A percentile compares a stretch with the other conserved stretches of the same genome.
phyloP scores from a whole-genome alignment of 2,113 vertebrate genomes.

The Bos taurus region DNA sequence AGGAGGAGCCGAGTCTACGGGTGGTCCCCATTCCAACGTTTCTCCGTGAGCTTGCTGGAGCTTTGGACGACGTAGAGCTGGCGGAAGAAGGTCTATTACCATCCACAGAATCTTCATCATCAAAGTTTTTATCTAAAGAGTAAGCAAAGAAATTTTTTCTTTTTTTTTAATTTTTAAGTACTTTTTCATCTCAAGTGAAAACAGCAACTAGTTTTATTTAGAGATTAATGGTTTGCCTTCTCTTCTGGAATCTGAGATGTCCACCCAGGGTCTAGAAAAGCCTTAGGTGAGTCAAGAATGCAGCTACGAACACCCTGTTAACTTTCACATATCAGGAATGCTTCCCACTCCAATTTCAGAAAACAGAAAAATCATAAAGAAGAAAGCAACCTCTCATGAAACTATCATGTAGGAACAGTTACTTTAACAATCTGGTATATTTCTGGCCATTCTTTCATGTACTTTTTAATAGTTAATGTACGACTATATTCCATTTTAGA shows the following conservation, averaged over 20 bases:
- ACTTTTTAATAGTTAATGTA: background rate
- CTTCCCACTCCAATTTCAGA: background rate
- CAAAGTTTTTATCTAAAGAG: slow-evolving; percentile 95
- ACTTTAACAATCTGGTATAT: background rate
- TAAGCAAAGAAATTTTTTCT: slow-evolving; percentile 9
- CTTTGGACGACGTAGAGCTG: slow-evolving; percentile 91
- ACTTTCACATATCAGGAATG: background rate
- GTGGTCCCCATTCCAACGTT: slow-evolving; percentile 84
- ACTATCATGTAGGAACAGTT: background rate
- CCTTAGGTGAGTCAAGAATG: background rate
- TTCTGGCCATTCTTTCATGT: background rate
- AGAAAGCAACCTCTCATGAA: background rate
- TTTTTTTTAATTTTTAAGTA: background rate
- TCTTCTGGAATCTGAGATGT: background rate
- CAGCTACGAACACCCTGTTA: background rate
- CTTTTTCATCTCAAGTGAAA: background rate
- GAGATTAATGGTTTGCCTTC: background rate
- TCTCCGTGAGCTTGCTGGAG: slow-evolving; percentile 85
- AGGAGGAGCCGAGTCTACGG: slow-evolving; percentile 87
- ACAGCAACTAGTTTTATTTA: background rate
- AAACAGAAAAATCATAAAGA: background rate
- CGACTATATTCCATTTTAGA: background rate
- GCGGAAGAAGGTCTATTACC: slow-evolving; percentile 97
- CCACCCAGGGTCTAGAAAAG: background rate
- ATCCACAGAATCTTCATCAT: slow-evolving; percentile 98